These are phyloP conservation scores for Dipodomys ordii DNA, from an alignment of 2,113 vertebrate genomes.

Conservation along the genomic window DNA sequence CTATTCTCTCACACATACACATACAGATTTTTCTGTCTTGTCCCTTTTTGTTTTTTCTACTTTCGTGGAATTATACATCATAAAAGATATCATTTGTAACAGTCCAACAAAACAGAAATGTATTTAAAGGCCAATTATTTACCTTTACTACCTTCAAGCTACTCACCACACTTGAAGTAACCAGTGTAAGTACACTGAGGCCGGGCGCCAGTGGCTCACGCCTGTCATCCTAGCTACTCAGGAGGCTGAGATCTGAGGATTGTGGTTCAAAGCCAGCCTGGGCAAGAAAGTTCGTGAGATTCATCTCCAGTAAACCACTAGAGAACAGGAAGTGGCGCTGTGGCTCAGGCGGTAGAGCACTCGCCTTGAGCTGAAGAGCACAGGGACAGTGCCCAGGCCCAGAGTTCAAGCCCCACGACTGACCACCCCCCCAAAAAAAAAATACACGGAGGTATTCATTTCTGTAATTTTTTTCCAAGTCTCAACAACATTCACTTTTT, in stretches of 20 bases:
- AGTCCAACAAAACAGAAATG: slow-evolving; percentile 44
- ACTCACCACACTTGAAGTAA: background rate
- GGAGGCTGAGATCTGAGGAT: too few species aligned
- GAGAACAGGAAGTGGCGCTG: too few species aligned
- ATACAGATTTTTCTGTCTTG: background rate
- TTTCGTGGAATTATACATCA: slow-evolving; percentile 2
- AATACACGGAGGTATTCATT: slow-evolving; percentile 28
- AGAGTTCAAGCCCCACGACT: too few species aligned
- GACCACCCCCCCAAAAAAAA: background rate
- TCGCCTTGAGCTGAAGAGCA: too few species aligned
- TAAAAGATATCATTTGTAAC: slow-evolving; percentile 10
- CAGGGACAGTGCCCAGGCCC: too few species aligned
- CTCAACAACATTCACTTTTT: background rate
- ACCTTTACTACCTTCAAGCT: background rate
- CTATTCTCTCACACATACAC: background rate
- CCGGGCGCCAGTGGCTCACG: too few species aligned
- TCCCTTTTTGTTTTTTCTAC: background rate
- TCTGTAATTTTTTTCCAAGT: background rate
- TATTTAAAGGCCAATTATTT: slow-evolving; percentile 1
- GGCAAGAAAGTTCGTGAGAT: too few species aligned
- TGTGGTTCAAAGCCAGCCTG: too few species aligned
- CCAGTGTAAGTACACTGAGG: too few species aligned
- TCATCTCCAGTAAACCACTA: too few species aligned
- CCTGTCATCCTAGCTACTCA: too few species aligned
- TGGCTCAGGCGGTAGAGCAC: too few species aligned